phyloP scores from a whole-genome alignment of 1,140 invertebrate species.

The Orius insidiosus region DNA sequence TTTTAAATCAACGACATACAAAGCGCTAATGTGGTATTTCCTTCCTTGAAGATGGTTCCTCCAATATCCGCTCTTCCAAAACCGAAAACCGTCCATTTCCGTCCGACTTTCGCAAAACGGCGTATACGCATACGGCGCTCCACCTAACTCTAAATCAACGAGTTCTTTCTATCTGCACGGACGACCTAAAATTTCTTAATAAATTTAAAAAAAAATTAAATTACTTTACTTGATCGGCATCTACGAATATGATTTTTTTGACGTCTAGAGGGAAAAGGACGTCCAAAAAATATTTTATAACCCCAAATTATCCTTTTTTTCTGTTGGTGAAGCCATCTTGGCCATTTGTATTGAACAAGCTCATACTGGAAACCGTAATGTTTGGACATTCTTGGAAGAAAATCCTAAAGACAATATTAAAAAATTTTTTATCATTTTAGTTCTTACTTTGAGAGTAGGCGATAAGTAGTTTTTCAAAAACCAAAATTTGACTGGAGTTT shows the following conservation, averaged over 20 bases:
- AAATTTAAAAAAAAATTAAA: too few relatives aligned
- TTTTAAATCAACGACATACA: conserved; percentile 95
- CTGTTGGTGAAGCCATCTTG: conserved; percentile 91
- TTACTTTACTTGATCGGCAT: too few relatives aligned
- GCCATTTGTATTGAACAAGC: conserved; percentile 99
- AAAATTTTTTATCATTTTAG: conserved; percentile 9
- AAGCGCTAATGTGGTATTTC: conserved; percentile 94
- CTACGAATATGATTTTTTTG: conserved; percentile 99
- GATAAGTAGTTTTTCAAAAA: conserved; percentile 98
- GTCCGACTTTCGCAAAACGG: conserved; percentile 95
- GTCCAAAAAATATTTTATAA: conserved; percentile 97
- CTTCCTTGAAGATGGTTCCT: conserved; percentile 87
- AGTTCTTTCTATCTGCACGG: conserved; percentile 86
- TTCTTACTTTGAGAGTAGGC: conserved; percentile 73
- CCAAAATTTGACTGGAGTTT: conserved; percentile 98
- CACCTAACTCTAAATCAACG: conserved; percentile 82
- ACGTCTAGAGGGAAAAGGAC: conserved; percentile 95
- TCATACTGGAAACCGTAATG: conserved; percentile 96
- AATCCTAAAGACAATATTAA: too few relatives aligned
- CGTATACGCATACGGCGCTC: conserved; percentile 97
- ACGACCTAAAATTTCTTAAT: too few relatives aligned
- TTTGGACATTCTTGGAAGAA: conserved; percentile 86
- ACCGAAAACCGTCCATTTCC: conserved; percentile 98
- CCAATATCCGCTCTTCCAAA: conserved; percentile 99
- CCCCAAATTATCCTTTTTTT: conserved; percentile 99